Conservation (phyloP, 2,797 vertebrate genomes). For the Cynopterus sphinx region DNA sequence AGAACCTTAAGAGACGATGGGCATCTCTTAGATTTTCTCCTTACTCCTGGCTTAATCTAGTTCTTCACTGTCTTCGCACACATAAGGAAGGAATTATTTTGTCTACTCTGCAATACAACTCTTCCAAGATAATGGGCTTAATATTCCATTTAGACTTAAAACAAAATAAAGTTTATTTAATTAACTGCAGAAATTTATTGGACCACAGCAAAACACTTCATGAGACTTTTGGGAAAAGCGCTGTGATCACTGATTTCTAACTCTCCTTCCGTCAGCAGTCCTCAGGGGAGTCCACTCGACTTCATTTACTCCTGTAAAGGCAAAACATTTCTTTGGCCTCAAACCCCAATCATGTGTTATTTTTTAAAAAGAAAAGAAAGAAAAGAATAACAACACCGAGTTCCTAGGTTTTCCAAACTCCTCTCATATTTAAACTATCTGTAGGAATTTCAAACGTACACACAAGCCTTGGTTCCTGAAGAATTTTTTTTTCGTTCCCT, state of each 20-base stretch:
- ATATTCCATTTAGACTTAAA: conserved; percentile 37
- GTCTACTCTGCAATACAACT: conserved; percentile 49
- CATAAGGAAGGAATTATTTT: conserved; percentile 30
- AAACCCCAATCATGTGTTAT: not conserved
- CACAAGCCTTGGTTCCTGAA: not conserved
- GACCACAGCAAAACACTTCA: conserved; percentile 38
- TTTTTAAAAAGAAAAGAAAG: not conserved
- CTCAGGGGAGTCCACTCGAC: not conserved
- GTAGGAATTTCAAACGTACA: not conserved
- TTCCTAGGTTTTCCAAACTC: not conserved
- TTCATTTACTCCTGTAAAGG: not conserved
- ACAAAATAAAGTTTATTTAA: not conserved
- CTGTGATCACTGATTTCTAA: not conserved
- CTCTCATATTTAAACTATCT: conserved; percentile 35
- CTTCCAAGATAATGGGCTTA: conserved; percentile 28
- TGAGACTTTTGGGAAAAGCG: not conserved
- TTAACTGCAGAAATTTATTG: conserved; percentile 44
- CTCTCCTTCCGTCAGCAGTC: not conserved
- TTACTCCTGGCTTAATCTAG: not conserved
- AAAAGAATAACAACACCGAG: not conserved
- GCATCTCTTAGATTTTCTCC: not conserved
- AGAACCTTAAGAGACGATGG: not conserved
- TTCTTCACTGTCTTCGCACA: not conserved
- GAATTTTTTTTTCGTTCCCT: not conserved
- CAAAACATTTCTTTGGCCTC: not conserved